Base-by-base conservation (phyloP, 2,888 invertebrate genomes). In the Drepana falcataria region DNA sequence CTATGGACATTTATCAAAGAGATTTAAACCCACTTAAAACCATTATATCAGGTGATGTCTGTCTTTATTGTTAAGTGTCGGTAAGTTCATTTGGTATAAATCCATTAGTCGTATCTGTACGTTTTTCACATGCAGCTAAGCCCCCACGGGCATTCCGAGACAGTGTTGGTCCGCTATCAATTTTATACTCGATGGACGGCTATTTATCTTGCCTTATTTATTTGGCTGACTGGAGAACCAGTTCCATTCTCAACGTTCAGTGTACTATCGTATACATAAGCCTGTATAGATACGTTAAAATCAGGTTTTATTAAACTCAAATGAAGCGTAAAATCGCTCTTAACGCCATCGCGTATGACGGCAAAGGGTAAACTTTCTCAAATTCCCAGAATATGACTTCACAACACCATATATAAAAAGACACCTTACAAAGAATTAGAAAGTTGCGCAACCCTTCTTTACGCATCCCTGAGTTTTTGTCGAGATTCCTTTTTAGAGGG, bases 151-250 rank as follows among this genome's bases (percentile, higher is more conserved):
- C 81, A 86, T 85, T 87, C 87, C 85, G 64, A 77, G 69, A 65
- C 73, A 73, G 76, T 69, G 81, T 79, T 82, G 84, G 86, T 72
- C 83, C 81, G 77, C 90, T 90, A 88, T 91, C 88, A 89, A 89
- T 85, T 85, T 87, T 84, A 88, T 87, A 87, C 85, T 69, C 83
- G 83, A 81, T 83, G 85, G 88, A 85, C 82, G 80, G 77, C 83
- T 79, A 90, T 91, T 90, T 91, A 90, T 90, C 90, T 90, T 89
- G 65, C 77, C 82, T 89, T 90, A 90, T 91, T 91, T 91, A 91
- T 90, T 44, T 88, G 77, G 73, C 81, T 82, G 83, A 85, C 85
- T 87, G 75, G 60, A 76, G 85, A 91, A 90, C 90, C 90, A 76
- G 90, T 90, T 79, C 71, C 76, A 73, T 77, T 78, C 79, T 72